Base-by-base conservation (phyloP, 2,113 vertebrate species). In the Semicossyphus pulcher region DNA sequence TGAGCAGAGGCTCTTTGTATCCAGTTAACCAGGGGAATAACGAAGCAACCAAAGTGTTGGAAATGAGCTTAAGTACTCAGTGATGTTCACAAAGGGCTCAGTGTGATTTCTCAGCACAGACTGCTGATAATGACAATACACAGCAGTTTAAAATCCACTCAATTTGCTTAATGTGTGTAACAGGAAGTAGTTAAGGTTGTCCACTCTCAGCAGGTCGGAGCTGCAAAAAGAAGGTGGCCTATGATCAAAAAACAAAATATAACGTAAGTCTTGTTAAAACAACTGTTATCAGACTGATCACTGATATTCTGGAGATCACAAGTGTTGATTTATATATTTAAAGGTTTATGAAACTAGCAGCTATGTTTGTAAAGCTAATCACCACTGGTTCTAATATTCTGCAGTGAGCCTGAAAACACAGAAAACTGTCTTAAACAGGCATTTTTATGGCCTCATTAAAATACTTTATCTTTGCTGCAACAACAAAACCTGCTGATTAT, bases 401-500 rank as follows among this genome's bases (percentile, higher is more conserved):
- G 57, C 62, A 68, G 51, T 47, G 54, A 62, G 59, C 28, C 58
- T 58, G 58, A 78, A 81, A 49, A 72, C 66, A 67, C 67, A 76
- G 69, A 78, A 75, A 79, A 26, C 47, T 79, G 62, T 75, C 72
- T 80, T 60, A 76, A 88, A 85, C 47, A 48, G 77, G 36, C 18
- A 2, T 69, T 83, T 84, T 88, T 80, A 88, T 34, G 23, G 31
- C 39, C 11, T 58, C 57, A 75, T 85, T 81, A 84, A 87, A 83
- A 69, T 85, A 47, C 52, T 88, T 88, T 84, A 91, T 85, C 41
- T 85, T 58, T 62, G 56, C 77, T 80, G 76, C 76, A 73, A 82
- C 57, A 86, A 89, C 84, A 89, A 78, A 86, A 84, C 81, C 57
- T 44, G 57, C 52, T 85, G 81, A 90, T 90, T 72, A 83, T 85